Percentiles rank a stretch among this genome's conserved stretches.
These are phyloP conservation scores for Drosophila busckii DNA, from an alignment of 1,140 invertebrate species.

Conservation along the genomic window DNA sequence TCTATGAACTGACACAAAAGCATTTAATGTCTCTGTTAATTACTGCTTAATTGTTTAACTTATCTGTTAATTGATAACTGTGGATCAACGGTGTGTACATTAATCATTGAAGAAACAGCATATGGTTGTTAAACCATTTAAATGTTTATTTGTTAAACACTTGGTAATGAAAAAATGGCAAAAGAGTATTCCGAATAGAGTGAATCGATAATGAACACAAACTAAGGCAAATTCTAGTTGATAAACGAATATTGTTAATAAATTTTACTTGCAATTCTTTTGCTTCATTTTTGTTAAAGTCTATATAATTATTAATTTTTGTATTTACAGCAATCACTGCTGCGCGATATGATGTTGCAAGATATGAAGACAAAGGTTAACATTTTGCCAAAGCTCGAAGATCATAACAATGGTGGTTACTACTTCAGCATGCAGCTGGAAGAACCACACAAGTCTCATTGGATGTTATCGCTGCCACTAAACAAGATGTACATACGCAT, in stretches of 20 bases:
- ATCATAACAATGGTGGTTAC: constrained; percentile 64
- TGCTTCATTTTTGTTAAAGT: background rate
- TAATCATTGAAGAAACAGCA: too few species aligned
- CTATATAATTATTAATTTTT: background rate
- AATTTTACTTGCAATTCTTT: background rate
- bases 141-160: too few species aligned
- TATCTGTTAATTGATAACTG: constrained; percentile 1
- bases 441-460: constrained; percentile 48
- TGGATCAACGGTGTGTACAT: too few species aligned
- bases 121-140: too few species aligned
- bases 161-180: too few species aligned
- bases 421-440: constrained; percentile 50
- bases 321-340: constrained; percentile 58
- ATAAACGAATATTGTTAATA: too few species aligned
- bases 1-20: constrained; percentile 1
- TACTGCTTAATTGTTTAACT: constrained; percentile 32
- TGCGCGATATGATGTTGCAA: constrained; percentile 65
- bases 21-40: background rate
- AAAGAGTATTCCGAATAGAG: too few species aligned
- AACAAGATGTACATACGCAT: constrained; percentile 68
- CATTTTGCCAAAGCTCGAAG: constrained; percentile 57
- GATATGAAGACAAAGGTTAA: constrained; percentile 51
- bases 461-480: constrained; percentile 50
- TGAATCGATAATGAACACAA: too few species aligned
- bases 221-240: too few species aligned